A percentile compares a stretch with the other conserved stretches of the same genome.
Conservation (phyloP, 2,113 vertebrate species). For the Lynx canadensis region DNA sequence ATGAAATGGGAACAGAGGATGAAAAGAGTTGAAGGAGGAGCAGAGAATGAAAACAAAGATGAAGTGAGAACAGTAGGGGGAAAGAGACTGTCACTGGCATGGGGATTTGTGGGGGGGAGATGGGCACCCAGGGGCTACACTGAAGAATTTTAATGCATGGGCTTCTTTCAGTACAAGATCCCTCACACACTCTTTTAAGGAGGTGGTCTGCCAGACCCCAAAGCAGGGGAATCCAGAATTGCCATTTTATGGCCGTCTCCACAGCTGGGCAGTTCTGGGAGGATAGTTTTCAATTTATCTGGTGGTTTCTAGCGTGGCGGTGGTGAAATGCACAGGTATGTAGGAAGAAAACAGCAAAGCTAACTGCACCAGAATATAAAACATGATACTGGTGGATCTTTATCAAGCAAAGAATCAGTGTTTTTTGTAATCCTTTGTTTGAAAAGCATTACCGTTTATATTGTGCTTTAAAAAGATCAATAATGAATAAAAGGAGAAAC, state of each 20-base stretch:
- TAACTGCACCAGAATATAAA: neutral
- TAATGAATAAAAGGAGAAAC: constrained; percentile 24
- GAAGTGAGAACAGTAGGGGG: neutral
- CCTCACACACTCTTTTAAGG: neutral
- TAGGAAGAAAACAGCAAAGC: neutral
- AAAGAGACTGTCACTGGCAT: neutral
- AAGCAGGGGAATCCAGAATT: neutral
- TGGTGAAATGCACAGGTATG: neutral
- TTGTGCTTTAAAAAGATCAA: constrained; percentile 23
- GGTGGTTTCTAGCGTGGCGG: neutral
- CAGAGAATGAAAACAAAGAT: neutral
- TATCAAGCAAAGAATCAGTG: neutral
- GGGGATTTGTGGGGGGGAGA: neutral
- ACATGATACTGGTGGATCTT: neutral
- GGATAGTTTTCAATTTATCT: neutral
- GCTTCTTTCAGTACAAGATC: neutral
- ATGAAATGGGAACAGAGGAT: neutral
- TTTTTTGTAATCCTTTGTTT: constrained; percentile 46
- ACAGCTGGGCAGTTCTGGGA: neutral
- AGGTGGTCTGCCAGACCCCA: neutral
- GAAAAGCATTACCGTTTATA: neutral
- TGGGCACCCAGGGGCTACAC: neutral
- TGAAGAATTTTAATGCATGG: neutral
- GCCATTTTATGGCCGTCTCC: neutral
- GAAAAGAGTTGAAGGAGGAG: neutral